Evolutionary conservation across 2,797 vertebrate genomes (phyloP), one percentile per base, ranked within the genome.

Genomic region (Periophthalmus magnuspinnatus): DNA sequence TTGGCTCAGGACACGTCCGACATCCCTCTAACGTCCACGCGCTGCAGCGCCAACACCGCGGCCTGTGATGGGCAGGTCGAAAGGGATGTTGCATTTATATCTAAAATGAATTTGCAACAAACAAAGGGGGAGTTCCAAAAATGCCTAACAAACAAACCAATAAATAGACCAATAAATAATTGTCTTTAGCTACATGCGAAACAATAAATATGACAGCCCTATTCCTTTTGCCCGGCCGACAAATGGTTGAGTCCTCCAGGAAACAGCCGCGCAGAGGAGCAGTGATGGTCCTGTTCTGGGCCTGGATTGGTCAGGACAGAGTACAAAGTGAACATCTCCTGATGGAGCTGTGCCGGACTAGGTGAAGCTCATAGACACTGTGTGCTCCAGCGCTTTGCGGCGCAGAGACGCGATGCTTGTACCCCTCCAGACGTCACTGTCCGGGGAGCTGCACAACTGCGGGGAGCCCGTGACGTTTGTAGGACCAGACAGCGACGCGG

Each of bases 311-410:
- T 19, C 33, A 61, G 59, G 72, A 41, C 41, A 63, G 81, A 13
- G 48, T 48, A 33, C 67, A 69, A 83, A 74, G 54, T 76, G 33
- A 77, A 69, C 21, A 47, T 64, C 61, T 63, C 61, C 36, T 5
- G 2, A 38, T 21, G 59, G 34, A 61, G 34, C 32, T 62, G 14
- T 63, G 21, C 2, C 41, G 61, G 22, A 92, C 94, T 97, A 98
- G 83, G 97, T 97, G 93, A 98, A 98, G 84, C 96, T 98, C 96
- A 98, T 98, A 89, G 97, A 98, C 62, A 97, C 96, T 94, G 96
- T 97, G 96, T 98, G 97, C 96, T 99, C 97, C 81, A 98, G 95
- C 88, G 97, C 96, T 93, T 98, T 98, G 88, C 96, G 96, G 88
- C 96, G 95, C 83, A 99, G 94, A 77, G 97, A 97, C 72, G 97